Evolutionary conservation across 2,888 invertebrate genomes (phyloP).

Genomic region (Drosophila pseudotakahashii): DNA sequence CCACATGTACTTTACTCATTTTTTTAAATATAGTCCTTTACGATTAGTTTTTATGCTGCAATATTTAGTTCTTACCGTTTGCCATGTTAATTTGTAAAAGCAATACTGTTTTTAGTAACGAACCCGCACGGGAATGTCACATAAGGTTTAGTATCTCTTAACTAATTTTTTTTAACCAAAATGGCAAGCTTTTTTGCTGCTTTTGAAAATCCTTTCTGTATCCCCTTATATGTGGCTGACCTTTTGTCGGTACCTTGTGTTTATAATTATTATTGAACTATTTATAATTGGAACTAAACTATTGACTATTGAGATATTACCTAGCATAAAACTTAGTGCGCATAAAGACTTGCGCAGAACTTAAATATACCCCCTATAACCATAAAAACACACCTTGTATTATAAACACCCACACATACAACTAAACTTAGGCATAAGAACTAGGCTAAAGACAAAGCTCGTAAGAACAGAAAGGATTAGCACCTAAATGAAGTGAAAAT

Average conservation of each 20-base stretch:
- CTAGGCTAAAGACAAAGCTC: slow-evolving; percentile 67
- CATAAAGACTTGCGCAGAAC: slow-evolving; percentile 54
- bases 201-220: slow-evolving; percentile 3
- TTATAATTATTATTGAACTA: slow-evolving; percentile 71
- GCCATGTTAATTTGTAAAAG: slow-evolving; percentile 78
- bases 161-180: slow-evolving; percentile 15
- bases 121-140: slow-evolving; percentile 17
- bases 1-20: slow-evolving; percentile 64
- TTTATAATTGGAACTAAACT: slow-evolving; percentile 75
- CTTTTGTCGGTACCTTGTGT: slow-evolving; percentile 46
- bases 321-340: slow-evolving; percentile 51
- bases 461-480: slow-evolving; percentile 55
- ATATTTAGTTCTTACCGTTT: slow-evolving; percentile 69
- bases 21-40: slow-evolving; percentile 54
- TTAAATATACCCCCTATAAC: slow-evolving; percentile 42
- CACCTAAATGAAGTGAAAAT: slow-evolving; percentile 69
- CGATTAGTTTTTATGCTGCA: slow-evolving; percentile 66
- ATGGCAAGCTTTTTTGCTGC: slow-evolving; percentile 7
- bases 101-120: slow-evolving; percentile 48
- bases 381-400: slow-evolving; percentile 70
- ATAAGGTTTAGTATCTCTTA: slow-evolving; percentile 24
- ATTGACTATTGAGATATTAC: slow-evolving; percentile 78
- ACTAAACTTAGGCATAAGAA: slow-evolving; percentile 49
- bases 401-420: slow-evolving; percentile 59
- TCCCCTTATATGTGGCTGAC: slow-evolving; percentile 19